Conservation (phyloP, 2,888 invertebrate genomes). For the Cephus runcator region DNA sequence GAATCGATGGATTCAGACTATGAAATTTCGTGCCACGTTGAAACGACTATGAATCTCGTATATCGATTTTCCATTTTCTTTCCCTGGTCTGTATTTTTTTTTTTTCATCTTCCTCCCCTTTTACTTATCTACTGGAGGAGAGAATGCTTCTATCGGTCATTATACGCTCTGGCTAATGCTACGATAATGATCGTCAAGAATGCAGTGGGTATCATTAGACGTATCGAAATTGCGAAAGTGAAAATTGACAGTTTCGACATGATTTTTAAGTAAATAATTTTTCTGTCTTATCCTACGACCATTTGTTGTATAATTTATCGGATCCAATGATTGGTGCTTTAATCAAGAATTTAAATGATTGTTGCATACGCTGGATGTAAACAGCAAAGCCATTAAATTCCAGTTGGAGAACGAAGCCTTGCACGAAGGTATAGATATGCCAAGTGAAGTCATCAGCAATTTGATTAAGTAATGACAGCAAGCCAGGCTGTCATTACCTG, state of each 20-base stretch:
- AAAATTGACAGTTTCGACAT: neutral
- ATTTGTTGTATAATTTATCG: neutral
- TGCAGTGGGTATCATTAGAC: neutral
- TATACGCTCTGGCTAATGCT: neutral
- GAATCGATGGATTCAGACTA: no score
- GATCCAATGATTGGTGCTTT: neutral
- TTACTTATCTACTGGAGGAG: neutral
- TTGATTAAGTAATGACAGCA: constrained; percentile 40
- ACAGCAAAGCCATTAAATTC: no score
- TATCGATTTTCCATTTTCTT: no score
- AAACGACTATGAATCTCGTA: no score
- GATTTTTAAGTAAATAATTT: neutral
- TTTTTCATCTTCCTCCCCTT: neutral
- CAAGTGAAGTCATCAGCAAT: constrained; percentile 38
- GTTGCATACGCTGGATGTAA: neutral
- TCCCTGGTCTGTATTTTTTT: no score
- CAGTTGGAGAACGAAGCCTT: neutral
- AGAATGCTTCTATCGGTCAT: neutral
- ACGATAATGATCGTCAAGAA: neutral
- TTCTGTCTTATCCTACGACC: neutral
- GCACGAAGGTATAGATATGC: constrained; percentile 8
- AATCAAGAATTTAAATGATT: neutral
- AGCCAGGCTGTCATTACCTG: constrained; percentile 21
- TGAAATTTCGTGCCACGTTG: no score
- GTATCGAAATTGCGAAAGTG: neutral